Evolutionary conservation across 2,113 vertebrate species (phyloP).

Genomic region (Trogon surrucura): DNA sequence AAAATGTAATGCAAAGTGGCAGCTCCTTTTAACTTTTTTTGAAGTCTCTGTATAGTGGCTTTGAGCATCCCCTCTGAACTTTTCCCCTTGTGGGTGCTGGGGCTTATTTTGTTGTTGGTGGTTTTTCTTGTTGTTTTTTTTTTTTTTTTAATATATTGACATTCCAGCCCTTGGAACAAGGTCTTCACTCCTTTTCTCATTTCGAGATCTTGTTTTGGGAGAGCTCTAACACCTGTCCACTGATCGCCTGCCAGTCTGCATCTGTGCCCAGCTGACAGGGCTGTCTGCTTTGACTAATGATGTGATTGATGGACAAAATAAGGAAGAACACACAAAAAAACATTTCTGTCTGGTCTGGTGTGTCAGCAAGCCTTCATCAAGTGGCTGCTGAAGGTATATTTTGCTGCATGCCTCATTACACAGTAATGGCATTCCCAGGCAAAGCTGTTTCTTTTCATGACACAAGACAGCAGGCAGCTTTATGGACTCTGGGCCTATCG

Average conservation of each 20-base stretch:
- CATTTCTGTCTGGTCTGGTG: constrained; percentile 87
- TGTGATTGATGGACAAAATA: constrained; percentile 94
- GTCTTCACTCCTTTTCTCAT: constrained; percentile 80
- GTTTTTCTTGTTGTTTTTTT: neutral
- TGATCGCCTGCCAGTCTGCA: constrained; percentile 83
- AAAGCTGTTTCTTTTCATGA: constrained; percentile 91
- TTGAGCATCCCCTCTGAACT: constrained; percentile 54
- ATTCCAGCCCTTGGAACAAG: constrained; percentile 78
- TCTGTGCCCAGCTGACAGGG: constrained; percentile 84
- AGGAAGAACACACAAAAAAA: constrained; percentile 87
- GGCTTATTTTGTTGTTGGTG: neutral
- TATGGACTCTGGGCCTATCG: constrained; percentile 85
- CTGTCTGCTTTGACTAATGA: constrained; percentile 94
- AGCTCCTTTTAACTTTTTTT: constrained; percentile 18
- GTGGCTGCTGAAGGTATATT: constrained; percentile 91
- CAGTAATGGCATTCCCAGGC: constrained; percentile 90
- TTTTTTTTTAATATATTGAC: constrained; percentile 56
- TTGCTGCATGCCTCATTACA: constrained; percentile 92
- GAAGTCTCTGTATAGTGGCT: neutral
- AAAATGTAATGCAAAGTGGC: constrained; percentile 48
- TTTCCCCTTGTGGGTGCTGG: neutral
- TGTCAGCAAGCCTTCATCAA: constrained; percentile 92
- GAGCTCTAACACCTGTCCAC: constrained; percentile 87
- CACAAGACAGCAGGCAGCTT: constrained; percentile 88
- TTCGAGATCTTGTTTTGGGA: constrained; percentile 79